Evolutionary conservation across 2,888 invertebrate genomes (phyloP).

Genomic region (Hedya salicella): DNA sequence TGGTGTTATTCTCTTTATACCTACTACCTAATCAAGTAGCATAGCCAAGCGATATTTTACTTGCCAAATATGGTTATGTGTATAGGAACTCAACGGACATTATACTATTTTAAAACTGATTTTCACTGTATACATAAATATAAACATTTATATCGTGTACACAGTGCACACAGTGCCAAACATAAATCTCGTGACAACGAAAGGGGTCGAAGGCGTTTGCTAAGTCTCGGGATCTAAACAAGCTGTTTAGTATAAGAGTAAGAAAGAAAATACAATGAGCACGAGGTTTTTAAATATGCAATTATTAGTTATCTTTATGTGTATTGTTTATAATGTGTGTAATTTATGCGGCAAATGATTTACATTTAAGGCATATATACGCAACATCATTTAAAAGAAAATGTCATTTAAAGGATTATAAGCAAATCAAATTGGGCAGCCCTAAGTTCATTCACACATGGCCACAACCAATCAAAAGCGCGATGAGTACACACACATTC

Average conservation of each 20-base stretch:
- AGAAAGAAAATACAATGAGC: conserved; percentile 31
- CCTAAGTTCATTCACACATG: conserved; percentile 40
- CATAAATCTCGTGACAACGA: conserved; percentile 50
- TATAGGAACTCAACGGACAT: not conserved
- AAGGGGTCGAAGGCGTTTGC: conserved; percentile 35
- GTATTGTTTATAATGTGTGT: conserved; percentile 18
- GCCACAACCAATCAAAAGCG: conserved; percentile 42
- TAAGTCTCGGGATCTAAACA: conserved; percentile 40
- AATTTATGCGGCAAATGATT: conserved; percentile 24
- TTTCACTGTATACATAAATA: conserved; percentile 41
- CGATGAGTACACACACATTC: conserved; percentile 42
- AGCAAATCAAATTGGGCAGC: conserved; percentile 39
- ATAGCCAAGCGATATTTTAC: too few species aligned
- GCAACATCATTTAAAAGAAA: conserved; percentile 27
- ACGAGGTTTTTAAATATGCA: conserved; percentile 20
- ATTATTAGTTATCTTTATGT: conserved; percentile 17
- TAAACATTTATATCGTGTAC: conserved; percentile 51
- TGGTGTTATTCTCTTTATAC: too few species aligned
- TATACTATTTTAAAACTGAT: conserved; percentile 20
- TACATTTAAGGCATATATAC: conserved; percentile 38
- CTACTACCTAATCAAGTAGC: too few species aligned
- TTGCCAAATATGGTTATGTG: too few species aligned
- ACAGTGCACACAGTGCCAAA: conserved; percentile 60
- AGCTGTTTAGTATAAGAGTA: conserved; percentile 32
- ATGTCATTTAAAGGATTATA: conserved; percentile 7